Evolutionary conservation across 2,113 vertebrate species (phyloP).

Genomic region (Pampusana beccarii): DNA sequence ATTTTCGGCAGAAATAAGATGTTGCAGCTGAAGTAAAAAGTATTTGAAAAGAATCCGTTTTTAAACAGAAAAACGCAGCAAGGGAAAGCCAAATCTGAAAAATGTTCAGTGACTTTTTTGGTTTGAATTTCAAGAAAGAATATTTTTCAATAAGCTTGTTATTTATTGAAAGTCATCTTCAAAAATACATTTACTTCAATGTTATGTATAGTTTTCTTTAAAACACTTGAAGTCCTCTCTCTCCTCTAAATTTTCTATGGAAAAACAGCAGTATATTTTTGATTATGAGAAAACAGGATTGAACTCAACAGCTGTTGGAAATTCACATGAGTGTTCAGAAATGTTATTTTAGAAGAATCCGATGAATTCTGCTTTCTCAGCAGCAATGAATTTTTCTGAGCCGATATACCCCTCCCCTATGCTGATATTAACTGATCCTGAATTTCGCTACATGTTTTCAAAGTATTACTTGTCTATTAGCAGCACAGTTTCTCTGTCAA

Average conservation of each 20-base stretch:
- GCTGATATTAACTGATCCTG: not conserved
- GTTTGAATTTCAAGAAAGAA: not conserved
- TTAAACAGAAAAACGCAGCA: not conserved
- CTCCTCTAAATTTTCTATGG: not conserved
- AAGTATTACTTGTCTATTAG: not conserved
- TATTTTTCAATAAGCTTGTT: not conserved
- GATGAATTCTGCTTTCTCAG: constrained; percentile 49
- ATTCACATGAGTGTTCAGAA: constrained; percentile 34
- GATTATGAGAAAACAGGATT: not conserved
- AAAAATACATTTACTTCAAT: not conserved
- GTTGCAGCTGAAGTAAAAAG: not conserved
- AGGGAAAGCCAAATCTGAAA: not conserved
- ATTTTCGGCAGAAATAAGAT: constrained; percentile 12
- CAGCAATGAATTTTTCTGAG: not conserved
- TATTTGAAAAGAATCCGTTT: not conserved
- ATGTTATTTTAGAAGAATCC: constrained; percentile 19
- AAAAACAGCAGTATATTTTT: not conserved
- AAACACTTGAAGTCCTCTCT: not conserved
- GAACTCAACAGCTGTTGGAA: constrained; percentile 44
- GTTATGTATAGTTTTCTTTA: not conserved
- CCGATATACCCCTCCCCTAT: not conserved
- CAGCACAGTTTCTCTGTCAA: not conserved
- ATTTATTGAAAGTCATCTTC: constrained; percentile 15
- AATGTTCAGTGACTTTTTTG: not conserved
- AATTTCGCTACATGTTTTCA: not conserved